Evolutionary conservation across 2,113 vertebrate genomes (phyloP), one percentile per base, ranked within the genome.

Genomic region (Ophthalmolycus amberensis): DNA sequence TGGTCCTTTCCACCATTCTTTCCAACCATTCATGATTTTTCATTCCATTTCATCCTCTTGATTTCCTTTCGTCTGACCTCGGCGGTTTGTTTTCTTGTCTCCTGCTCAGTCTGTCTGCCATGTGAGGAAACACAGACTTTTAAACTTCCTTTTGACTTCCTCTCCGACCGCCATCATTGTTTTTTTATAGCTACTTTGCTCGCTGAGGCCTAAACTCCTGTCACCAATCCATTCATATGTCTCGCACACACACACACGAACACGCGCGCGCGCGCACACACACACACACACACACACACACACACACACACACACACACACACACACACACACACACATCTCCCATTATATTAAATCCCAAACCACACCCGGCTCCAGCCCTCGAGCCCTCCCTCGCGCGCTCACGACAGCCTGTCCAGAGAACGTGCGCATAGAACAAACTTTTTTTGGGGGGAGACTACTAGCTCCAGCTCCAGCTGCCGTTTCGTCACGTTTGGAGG

Each of bases 321-420:
- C 60, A 65, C 75, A 66, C 68, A 52, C 73, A 72, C 62, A 2
- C 74, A 16, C 70, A 20, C 52, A 2, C 71, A 46, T 69, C 54
- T n/a, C 72, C n/a, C 68, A 60, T 40, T 42, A 59, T 66, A 71
- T 82, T 48, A 34, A 84, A 32, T 40, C 82, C 64, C 90, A 25
- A 74, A 86, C 94, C 95, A 93, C 95, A 91, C 91, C 95, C 88
- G 88, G 59, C 40, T 72, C 82, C 85, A 85, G 66, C 80, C 68
- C 81, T 72, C 63, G 22, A 60, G 69, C 89, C 89, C 70, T 83
- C 82, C 87, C 54, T 37, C 67, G 77, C 84, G 82, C 91, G 88
- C 77, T 84, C 89, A 0, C 81, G 44, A 18, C 70, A 6, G 40
- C 59, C 65, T 16, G 50, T 10, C n/a, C 20, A 34, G 65, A 34